Evolutionary conservation across 2,797 vertebrate genomes (phyloP).

Genomic region (Myiothlypis chrysogaster): DNA sequence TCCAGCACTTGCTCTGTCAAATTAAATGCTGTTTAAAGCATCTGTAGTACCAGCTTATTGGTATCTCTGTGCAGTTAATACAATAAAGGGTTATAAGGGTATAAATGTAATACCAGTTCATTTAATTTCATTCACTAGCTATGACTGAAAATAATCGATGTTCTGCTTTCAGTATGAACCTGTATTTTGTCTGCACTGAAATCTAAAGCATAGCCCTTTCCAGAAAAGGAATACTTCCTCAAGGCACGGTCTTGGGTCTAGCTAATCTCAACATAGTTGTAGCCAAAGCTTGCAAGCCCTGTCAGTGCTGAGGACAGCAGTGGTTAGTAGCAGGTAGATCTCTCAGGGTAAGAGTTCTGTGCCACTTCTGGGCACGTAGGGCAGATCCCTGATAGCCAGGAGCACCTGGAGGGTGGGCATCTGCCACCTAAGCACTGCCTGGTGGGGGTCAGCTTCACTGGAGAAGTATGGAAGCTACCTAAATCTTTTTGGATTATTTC

Average conservation of each 20-base stretch:
- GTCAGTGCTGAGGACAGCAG: not conserved
- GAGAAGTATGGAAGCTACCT: not conserved
- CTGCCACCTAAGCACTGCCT: no score
- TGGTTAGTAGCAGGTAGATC: not conserved
- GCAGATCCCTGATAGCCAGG: not conserved
- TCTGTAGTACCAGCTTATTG: not conserved
- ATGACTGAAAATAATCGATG: not conserved
- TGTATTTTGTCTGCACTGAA: not conserved
- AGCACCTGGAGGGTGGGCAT: not conserved
- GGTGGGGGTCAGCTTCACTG: not conserved
- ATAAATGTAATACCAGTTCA: not conserved
- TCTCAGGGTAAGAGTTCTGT: not conserved
- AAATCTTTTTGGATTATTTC: not conserved
- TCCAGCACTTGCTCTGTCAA: not conserved
- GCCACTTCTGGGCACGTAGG: not conserved
- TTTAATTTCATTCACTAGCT: not conserved
- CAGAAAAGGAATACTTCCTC: not conserved
- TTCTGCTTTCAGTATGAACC: not conserved
- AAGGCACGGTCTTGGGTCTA: accelerated
- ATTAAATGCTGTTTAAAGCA: not conserved
- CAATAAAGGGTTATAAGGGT: not conserved
- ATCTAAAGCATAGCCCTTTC: not conserved
- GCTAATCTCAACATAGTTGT: not conserved
- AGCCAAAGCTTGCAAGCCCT: not conserved
- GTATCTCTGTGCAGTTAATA: not conserved